Evolutionary conservation across 2,797 vertebrate species (phyloP).

Genomic region (Percopsis omiscomaycus): DNA sequence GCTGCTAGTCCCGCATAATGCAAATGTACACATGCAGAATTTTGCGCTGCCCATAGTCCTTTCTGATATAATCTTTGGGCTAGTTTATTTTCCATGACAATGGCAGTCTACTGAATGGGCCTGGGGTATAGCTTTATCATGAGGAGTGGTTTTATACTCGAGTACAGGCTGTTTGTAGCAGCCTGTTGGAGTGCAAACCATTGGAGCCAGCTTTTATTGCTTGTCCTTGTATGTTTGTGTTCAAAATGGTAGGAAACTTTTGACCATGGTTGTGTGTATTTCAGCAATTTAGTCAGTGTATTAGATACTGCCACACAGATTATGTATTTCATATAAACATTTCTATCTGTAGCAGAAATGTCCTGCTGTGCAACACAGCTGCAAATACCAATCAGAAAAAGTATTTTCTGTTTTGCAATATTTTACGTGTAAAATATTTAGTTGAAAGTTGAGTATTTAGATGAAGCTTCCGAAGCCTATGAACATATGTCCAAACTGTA

Average conservation of each 20-base stretch:
- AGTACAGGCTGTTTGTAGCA: conserved; percentile 20
- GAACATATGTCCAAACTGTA: conserved; percentile 10
- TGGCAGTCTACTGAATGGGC: conserved; percentile 38
- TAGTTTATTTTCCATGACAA: conserved; percentile 48
- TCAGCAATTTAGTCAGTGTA: too few species aligned
- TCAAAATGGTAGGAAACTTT: conserved; percentile 8
- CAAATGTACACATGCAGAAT: conserved; percentile 28
- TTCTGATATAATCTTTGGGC: conserved; percentile 14
- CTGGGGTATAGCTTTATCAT: conserved; percentile 22
- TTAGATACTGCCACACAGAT: conserved; percentile 13
- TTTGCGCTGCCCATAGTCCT: conserved; percentile 15
- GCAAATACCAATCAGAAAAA: not conserved
- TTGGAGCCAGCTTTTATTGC: conserved; percentile 33
- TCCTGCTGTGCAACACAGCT: conserved; percentile 2
- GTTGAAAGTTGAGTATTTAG: not conserved
- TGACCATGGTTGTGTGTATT: conserved; percentile 11
- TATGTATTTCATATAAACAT: conserved; percentile 11
- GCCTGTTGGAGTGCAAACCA: conserved; percentile 27
- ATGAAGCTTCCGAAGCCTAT: conserved; percentile 4
- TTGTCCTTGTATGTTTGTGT: conserved; percentile 21
- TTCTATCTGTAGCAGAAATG: conserved; percentile 4
- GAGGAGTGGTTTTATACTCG: conserved; percentile 28
- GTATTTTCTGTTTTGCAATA: not conserved
- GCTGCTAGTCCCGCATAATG: conserved; percentile 34
- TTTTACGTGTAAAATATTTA: not conserved